Evolutionary conservation across 2,113 vertebrate genomes (phyloP).

Genomic region (Vanacampus margaritifer): DNA sequence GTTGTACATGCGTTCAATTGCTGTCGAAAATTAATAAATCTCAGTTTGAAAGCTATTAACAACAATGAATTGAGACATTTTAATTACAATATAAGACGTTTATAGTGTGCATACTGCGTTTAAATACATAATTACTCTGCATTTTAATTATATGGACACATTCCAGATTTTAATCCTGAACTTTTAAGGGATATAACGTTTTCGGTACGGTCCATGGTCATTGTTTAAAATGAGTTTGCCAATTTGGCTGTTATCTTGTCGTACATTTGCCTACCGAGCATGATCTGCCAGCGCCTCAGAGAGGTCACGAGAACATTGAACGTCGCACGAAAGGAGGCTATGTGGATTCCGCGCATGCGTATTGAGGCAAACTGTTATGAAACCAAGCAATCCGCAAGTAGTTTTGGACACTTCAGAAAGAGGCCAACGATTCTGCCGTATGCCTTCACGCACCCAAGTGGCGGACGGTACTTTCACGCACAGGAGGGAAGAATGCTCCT

Average conservation of each 20-base stretch:
- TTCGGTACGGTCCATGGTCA: neutral
- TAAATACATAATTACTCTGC: too few relatives aligned
- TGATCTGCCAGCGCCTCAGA: neutral
- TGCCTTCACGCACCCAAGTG: neutral
- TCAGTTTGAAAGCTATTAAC: too few relatives aligned
- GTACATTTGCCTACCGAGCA: neutral
- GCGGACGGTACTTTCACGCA: neutral
- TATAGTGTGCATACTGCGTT: neutral
- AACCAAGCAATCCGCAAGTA: conserved; percentile 26
- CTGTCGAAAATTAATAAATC: neutral
- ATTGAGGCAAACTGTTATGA: conserved; percentile 31
- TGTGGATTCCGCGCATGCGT: conserved; percentile 36
- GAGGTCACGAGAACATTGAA: neutral
- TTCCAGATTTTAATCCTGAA: neutral
- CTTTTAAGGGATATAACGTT: neutral
- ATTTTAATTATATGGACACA: neutral
- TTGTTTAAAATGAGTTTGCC: neutral
- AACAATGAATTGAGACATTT: neutral
- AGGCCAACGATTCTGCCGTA: neutral
- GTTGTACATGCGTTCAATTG: accelerated
- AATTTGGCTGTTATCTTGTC: too few relatives aligned
- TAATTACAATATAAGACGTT: neutral
- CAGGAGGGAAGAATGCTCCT: conserved; percentile 50
- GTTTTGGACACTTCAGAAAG: neutral
- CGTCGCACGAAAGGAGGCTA: neutral